Base-by-base conservation (phyloP, 2,113 vertebrate species). In the Pseudopodoces humilis region DNA sequence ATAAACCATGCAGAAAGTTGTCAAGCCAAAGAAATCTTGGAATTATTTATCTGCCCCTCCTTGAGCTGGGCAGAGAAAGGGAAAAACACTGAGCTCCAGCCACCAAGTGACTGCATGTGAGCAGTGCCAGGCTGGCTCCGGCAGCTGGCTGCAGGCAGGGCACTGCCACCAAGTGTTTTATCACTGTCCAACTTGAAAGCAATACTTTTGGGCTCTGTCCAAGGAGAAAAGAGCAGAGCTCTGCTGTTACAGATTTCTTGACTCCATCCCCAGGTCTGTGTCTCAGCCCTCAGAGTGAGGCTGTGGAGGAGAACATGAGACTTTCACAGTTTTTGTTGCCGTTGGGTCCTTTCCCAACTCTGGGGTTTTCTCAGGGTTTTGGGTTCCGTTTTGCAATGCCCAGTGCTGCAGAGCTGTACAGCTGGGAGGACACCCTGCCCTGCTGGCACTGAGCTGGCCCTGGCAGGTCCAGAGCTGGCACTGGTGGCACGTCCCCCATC, bases 151-250 rank as follows among this genome's bases (percentile, higher is more conserved):
- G 89, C 58, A 41, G 92, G 88, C 86, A 90, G 11, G 87, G 84
- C 22, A 25, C 85, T 93, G 92, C 91, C 90, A 90, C 75, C 23
- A 8, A 83, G 90, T 19, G 59, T 83, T 94, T 96, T 69, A 81
- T 96, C 96, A 71, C 70, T 74, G 93, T 68, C 83, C 92, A 83
- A 30, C 83, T 59, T 60, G 89, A 92, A 91, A 95, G 78, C 81
- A 90, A 81, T 37, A 25, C 93, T 90, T 49, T 2, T 92, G 91
- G 88, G 35, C 63, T 44, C 22, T 37, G 63, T 62, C 88, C 95
- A 96, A 87, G 63, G 67, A 79, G 82, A 63, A 84, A 28, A 91
- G 86, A 94, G 91, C 86, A 74, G 62, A 83, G 91, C 89, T 88
- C 63, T 90, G 93, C 87, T 60, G 50, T 8, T 74, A 2, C 28